Percentiles rank a stretch among this genome's conserved stretches.
These are phyloP conservation scores for Helicolenus hilgendorfi DNA, from an alignment of 2,797 vertebrate species.

Conservation along the genomic window DNA sequence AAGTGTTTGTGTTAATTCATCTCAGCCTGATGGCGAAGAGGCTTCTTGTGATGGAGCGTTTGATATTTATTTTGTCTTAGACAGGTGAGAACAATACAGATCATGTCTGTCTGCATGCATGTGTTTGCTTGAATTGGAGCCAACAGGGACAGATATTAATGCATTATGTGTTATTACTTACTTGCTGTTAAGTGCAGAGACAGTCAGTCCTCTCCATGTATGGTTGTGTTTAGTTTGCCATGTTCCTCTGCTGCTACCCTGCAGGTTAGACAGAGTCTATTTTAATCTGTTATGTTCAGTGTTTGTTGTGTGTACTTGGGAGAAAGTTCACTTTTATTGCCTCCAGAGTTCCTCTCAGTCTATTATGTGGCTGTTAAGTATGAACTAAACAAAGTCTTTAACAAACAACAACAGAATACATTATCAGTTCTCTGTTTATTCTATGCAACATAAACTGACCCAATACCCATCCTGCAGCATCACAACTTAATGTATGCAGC, in stretches of 20 bases:
- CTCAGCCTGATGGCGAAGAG: constrained; percentile 78
- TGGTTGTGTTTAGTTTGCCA: constrained; percentile 76
- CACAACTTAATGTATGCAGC: not conserved
- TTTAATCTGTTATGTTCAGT: not conserved
- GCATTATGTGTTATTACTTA: not conserved
- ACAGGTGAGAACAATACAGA: constrained; percentile 88
- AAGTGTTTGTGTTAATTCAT: constrained; percentile 9
- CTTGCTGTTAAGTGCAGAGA: not conserved
- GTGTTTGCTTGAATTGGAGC: not conserved
- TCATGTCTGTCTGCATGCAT: not conserved
- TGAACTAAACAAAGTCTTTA: not conserved
- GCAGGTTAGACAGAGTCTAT: constrained; percentile 9
- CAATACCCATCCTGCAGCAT: not conserved
- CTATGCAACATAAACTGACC: not conserved
- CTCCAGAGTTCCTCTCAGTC: not conserved
- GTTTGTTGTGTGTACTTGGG: not conserved
- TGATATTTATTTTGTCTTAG: constrained; percentile 96
- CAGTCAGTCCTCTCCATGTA: constrained; percentile 78
- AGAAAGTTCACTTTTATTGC: not conserved
- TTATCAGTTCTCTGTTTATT: not conserved
- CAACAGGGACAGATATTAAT: not conserved
- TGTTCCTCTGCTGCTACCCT: constrained; percentile 20
- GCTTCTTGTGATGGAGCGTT: constrained; percentile 94
- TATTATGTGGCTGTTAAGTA: not conserved
- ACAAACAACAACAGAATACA: not conserved